Percentiles rank a stretch among this genome's conserved stretches.
These are phyloP conservation scores for Mormyrus hasselquistii DNA, from an alignment of 2,797 vertebrate genomes.

Conservation along the genomic window DNA sequence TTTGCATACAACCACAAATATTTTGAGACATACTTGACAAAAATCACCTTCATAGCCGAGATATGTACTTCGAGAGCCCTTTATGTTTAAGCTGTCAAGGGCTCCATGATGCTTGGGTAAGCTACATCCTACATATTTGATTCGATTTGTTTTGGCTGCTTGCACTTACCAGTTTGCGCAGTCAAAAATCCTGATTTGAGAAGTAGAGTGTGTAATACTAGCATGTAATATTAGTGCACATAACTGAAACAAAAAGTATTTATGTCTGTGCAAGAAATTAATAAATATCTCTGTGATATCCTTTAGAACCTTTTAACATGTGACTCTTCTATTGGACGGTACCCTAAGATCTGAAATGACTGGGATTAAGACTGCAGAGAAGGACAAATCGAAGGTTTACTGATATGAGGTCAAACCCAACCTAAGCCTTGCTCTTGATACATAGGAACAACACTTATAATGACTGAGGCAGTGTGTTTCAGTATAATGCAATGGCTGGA, in stretches of 20 bases:
- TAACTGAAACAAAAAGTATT: neutral
- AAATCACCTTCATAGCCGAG: conserved; percentile 1
- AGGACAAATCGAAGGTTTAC: neutral
- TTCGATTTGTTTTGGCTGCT: neutral
- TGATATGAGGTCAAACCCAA: neutral
- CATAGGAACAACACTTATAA: neutral
- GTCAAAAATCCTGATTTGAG: neutral
- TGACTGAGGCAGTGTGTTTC: no score
- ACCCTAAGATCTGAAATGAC: neutral
- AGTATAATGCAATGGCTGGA: neutral
- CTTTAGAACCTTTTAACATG: neutral
- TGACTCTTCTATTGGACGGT: neutral
- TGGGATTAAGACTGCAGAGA: neutral
- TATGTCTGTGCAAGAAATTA: neutral
- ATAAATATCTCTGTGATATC: neutral
- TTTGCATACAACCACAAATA: neutral
- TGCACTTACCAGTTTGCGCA: neutral
- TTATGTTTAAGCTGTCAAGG: neutral
- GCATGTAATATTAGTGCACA: neutral
- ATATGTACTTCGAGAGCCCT: neutral
- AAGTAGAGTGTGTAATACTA: neutral
- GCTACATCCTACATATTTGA: neutral
- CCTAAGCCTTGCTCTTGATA: neutral
- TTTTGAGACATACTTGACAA: neutral
- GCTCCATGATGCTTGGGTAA: neutral